These are phyloP conservation scores for Bombus superbus DNA, from an alignment of 1,140 invertebrate species.

Conservation along the genomic window DNA sequence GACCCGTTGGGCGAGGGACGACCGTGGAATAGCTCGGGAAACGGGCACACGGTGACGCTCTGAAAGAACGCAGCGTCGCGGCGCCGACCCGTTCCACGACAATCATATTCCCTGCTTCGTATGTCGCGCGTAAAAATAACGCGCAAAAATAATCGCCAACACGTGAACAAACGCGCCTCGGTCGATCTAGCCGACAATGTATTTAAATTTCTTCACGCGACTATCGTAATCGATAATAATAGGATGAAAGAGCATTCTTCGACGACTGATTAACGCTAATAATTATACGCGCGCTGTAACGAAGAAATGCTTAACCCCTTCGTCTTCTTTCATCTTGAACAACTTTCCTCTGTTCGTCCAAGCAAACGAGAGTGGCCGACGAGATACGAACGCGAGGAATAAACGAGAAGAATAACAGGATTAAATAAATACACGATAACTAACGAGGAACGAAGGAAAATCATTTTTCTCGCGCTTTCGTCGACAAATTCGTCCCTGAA, in stretches of 20 bases:
- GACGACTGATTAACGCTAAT: background rate
- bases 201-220: background rate
- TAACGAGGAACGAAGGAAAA: too few species aligned
- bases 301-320: background rate
- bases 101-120: background rate
- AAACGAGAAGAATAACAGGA: too few species aligned
- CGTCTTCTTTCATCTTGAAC: too few species aligned
- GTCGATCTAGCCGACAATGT: background rate
- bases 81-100: background rate
- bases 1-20: constrained; percentile 39
- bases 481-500: too few species aligned
- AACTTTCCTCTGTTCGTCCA: too few species aligned
- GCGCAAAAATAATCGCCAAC: background rate
- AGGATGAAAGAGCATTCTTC: background rate
- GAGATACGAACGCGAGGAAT: too few species aligned
- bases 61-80: background rate
- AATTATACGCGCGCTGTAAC: background rate
- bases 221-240: constrained; percentile 15
- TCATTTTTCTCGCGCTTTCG: background rate
- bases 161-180: background rate
- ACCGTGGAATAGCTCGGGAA: constrained; percentile 21
- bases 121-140: background rate
- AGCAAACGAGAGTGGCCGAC: too few species aligned
- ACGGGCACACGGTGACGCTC: background rate
- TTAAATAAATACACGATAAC: too few species aligned